These are phyloP conservation scores for Synergus itoensis DNA, from an alignment of 2,888 invertebrate genomes.

Conservation along the genomic window DNA sequence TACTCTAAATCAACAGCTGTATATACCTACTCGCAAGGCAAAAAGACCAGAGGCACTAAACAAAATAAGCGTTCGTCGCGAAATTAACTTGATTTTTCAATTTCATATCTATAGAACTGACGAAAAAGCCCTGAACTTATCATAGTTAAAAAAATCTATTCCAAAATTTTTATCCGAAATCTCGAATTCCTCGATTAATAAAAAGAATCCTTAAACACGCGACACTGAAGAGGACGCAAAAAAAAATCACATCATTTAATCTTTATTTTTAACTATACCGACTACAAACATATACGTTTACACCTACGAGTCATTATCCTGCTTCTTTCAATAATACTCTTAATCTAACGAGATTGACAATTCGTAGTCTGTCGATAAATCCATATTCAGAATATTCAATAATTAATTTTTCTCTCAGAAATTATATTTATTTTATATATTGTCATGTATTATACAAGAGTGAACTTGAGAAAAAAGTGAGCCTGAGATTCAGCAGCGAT, in stretches of 20 bases:
- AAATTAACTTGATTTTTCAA: background rate
- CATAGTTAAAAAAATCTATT: background rate
- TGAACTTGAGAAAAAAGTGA: constrained; percentile 24
- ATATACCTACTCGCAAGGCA: constrained; percentile 46
- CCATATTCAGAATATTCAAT: background rate
- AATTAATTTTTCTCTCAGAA: constrained; percentile 20
- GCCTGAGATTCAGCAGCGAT: constrained; percentile 42
- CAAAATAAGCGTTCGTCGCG: constrained; percentile 48
- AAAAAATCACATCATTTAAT: constrained; percentile 16
- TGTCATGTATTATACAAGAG: constrained; percentile 33
- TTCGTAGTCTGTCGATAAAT: constrained; percentile 21
- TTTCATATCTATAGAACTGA: background rate
- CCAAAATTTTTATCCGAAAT: background rate
- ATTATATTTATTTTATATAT: constrained; percentile 18
- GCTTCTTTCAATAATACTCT: constrained; percentile 3
- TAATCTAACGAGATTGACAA: constrained; percentile 21
- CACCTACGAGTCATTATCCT: constrained; percentile 20
- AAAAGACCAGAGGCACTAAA: constrained; percentile 49
- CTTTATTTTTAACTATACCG: constrained; percentile 6
- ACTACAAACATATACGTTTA: constrained; percentile 20
- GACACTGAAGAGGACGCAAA: constrained; percentile 29
- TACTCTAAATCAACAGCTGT: constrained; percentile 43
- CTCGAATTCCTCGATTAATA: background rate
- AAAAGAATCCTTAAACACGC: constrained; percentile 26
- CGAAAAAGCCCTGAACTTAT: background rate